A percentile compares a stretch with the other conserved stretches of the same genome.
Evolutionary conservation across 2,888 invertebrate genomes (phyloP).

Genomic region (Notocelia uddmanniana): DNA sequence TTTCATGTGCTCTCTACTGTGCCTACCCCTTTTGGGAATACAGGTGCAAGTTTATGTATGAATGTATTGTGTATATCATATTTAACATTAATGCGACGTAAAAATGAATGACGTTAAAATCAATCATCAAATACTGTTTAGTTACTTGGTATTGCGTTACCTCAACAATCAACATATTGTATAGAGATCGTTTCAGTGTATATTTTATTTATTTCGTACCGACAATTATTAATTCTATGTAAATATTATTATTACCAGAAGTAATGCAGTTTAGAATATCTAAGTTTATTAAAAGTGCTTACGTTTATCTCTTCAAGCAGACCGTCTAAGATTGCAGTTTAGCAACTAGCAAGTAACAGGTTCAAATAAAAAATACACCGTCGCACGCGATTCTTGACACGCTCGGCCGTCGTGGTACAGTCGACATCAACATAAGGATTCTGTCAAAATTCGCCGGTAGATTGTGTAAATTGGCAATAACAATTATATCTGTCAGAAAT

Average conservation of each 20-base stretch:
- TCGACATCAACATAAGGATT: constrained; percentile 1
- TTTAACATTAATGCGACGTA: too few species aligned
- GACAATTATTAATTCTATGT: too few species aligned
- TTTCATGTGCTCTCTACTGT: too few species aligned
- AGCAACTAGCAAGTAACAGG: constrained; percentile 34
- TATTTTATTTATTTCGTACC: too few species aligned
- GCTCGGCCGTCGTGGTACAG: constrained; percentile 37
- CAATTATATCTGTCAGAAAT: not conserved
- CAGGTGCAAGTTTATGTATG: too few species aligned
- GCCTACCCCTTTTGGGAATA: too few species aligned
- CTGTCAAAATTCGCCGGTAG: not conserved
- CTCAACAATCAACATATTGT: not conserved
- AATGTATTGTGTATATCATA: too few species aligned
- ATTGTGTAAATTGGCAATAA: not conserved
- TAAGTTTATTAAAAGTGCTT: constrained; percentile 12
- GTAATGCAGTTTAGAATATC: not conserved
- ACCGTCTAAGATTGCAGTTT: constrained; percentile 38
- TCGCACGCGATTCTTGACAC: constrained; percentile 47
- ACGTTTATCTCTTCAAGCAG: constrained; percentile 26
- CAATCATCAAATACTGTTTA: not conserved
- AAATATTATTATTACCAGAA: not conserved
- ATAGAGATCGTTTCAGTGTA: not conserved
- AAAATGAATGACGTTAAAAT: too few species aligned
- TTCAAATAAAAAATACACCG: constrained; percentile 28
- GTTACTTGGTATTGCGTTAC: not conserved